Evolutionary conservation across 2,113 vertebrate species (phyloP), one percentile per base, ranked within the genome.

Genomic region (Climacteris rufus): DNA sequence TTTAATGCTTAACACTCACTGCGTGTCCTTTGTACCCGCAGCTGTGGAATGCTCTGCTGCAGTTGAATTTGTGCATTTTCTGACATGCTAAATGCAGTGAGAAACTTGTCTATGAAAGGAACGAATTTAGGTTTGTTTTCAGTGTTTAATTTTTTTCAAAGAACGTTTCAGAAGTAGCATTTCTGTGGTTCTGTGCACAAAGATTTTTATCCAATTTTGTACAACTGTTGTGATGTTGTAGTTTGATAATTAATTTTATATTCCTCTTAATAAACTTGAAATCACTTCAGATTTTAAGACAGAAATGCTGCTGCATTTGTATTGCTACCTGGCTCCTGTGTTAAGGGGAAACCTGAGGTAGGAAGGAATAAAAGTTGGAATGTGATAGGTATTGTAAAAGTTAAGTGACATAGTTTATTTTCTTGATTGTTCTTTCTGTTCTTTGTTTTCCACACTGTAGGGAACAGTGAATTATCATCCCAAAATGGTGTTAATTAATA

Each of bases 1-100:
- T 93, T 96, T 97, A 96, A 95, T 97, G 90, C 89, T 96, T 96
- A 96, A 96, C 85, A 31, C 78, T 87, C 5, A 1, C 66, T 90
- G 69, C 0, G 20, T 93, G 93, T 92, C 83, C 95, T 95, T 94
- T 97, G 91, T 88, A 92, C 95, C 14, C 4, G 66, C 76, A 94
- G 80, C 90, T 86, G 72, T 90, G 81, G 94, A 92, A 94, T 93
- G 90, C 68, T 77, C 44, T 70, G 39, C 57, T 90, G 68, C 77
- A 70, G 71, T 15, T 89, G 53, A 88, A 75, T 89, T 82, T 87
- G 56, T 85, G 39, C 59, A 35, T 74, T 83, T 88, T 80, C 79
- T 78, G 72, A 57, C n/a, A n/a, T 16, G 28, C 82, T 66, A 78
- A 92, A 37, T 56, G 24, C 40, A 71, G 39, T 17, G 24, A 75